Evolutionary conservation across 2,113 vertebrate species (phyloP).

Genomic region (Cromileptes altivelis): DNA sequence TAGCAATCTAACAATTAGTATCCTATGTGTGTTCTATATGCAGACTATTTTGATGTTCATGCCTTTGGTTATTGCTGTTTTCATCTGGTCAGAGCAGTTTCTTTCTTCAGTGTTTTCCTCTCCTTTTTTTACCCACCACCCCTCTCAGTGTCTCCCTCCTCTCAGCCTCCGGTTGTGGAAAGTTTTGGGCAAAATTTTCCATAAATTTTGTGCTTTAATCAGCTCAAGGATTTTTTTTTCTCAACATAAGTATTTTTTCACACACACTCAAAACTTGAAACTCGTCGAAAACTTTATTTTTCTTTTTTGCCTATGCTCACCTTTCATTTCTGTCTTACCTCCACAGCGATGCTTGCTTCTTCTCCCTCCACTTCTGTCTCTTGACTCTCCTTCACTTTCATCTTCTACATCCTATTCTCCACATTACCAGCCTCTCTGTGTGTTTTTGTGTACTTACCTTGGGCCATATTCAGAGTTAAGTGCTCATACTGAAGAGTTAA

Average conservation of each 20-base stretch:
- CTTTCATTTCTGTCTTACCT: constrained; percentile 42
- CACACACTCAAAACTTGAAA: constrained; percentile 32
- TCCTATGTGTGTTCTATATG: neutral
- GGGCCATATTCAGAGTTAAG: constrained; percentile 21
- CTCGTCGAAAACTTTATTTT: neutral
- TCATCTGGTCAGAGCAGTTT: constrained; percentile 3
- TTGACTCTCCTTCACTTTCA: constrained; percentile 4
- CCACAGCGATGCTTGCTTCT: constrained; percentile 1
- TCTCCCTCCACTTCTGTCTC: constrained; percentile 10
- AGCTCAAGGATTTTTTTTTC: constrained; percentile 34
- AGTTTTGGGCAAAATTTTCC: constrained; percentile 14
- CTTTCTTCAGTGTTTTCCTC: constrained; percentile 13
- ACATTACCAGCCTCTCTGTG: neutral
- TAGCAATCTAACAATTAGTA: neutral
- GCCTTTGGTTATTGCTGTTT: neutral
- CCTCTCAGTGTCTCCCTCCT: neutral
- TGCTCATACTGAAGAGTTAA: constrained; percentile 6
- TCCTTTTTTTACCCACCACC: neutral
- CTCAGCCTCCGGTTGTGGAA: constrained; percentile 31
- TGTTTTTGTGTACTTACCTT: constrained; percentile 20
- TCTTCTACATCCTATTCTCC: neutral
- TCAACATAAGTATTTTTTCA: constrained; percentile 24
- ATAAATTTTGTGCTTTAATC: constrained; percentile 39
- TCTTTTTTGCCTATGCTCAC: constrained; percentile 4
- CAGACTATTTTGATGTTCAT: neutral